A percentile compares a stretch with the other conserved stretches of the same genome.
Conservation (phyloP, 2,113 vertebrate genomes). For the Clarias macrocephalus region DNA sequence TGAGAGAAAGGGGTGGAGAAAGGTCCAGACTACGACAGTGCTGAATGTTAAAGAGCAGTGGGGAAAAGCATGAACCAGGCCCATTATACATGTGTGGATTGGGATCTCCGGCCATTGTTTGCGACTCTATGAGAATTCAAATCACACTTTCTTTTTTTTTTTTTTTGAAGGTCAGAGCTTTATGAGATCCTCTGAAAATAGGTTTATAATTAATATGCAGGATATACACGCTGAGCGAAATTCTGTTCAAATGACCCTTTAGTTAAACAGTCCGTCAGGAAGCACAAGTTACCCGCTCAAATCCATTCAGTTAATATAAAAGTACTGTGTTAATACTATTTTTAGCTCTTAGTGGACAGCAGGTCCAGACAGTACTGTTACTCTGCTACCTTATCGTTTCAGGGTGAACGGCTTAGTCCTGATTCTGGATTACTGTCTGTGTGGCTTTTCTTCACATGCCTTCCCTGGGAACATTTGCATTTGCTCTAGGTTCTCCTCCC, state of each 20-base stretch:
- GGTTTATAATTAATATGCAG: not conserved
- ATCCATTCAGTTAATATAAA: not conserved
- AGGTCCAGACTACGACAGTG: conserved; percentile 17
- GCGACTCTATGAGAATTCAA: conserved; percentile 7
- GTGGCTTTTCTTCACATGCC: not conserved
- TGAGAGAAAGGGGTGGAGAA: conserved; percentile 27
- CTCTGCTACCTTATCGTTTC: not conserved
- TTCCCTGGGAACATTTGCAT: not conserved
- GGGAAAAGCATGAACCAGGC: conserved; percentile 1
- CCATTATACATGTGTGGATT: conserved; percentile 18
- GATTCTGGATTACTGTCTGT: not conserved
- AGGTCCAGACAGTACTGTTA: not conserved
- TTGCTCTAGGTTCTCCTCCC: not conserved
- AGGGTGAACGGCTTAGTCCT: not conserved
- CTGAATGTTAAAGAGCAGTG: conserved; percentile 39
- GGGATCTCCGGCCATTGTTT: conserved; percentile 9
- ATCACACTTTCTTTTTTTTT: not conserved
- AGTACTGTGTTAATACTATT: not conserved
- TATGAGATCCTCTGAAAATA: not conserved
- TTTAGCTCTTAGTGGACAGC: not conserved
- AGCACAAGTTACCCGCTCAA: not conserved
- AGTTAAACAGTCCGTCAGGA: not conserved
- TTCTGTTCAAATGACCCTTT: not conserved
- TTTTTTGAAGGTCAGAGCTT: conserved; percentile 12
- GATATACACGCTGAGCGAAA: not conserved